Percentiles rank a stretch among this genome's conserved stretches.
phyloP scores from a whole-genome alignment of 2,797 vertebrate species.

The Microtus agrestis region DNA sequence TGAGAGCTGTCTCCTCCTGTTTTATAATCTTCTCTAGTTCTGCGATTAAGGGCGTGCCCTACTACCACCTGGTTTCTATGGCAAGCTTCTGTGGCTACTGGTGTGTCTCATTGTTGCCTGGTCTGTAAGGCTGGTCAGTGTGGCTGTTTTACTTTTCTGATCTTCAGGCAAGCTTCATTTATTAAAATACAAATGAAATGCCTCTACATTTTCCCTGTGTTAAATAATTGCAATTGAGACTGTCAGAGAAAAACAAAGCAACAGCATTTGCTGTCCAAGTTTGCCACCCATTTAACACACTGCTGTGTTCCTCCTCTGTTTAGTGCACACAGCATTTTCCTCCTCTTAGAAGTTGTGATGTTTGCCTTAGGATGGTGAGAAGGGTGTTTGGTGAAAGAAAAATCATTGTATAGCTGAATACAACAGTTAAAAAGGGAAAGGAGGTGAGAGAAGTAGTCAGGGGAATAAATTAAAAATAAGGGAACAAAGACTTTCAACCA shows the following conservation, averaged over 20 bases:
- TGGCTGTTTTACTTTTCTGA: too few relatives aligned
- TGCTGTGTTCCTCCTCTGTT: neutral
- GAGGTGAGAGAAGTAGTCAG: neutral
- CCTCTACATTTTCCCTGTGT: neutral
- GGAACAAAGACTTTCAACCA: neutral
- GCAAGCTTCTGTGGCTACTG: too few relatives aligned
- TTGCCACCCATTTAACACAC: neutral
- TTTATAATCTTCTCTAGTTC: too few relatives aligned
- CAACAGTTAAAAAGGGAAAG: neutral
- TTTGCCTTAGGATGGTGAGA: neutral
- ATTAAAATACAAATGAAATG: too few relatives aligned
- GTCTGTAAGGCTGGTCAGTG: too few relatives aligned
- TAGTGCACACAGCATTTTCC: neutral
- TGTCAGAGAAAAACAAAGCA: neutral
- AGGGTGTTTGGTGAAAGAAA: neutral
- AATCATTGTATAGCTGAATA: neutral
- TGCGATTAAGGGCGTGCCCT: too few relatives aligned
- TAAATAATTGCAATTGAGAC: neutral
- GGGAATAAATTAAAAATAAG: neutral
- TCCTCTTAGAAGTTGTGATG: neutral
- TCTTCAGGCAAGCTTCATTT: too few relatives aligned
- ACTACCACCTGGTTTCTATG: too few relatives aligned
- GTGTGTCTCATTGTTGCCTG: too few relatives aligned
- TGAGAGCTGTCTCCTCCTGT: too few relatives aligned
- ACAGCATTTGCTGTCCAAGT: neutral